phyloP scores from a whole-genome alignment of 2,797 vertebrate genomes.

The Luscinia luscinia region DNA sequence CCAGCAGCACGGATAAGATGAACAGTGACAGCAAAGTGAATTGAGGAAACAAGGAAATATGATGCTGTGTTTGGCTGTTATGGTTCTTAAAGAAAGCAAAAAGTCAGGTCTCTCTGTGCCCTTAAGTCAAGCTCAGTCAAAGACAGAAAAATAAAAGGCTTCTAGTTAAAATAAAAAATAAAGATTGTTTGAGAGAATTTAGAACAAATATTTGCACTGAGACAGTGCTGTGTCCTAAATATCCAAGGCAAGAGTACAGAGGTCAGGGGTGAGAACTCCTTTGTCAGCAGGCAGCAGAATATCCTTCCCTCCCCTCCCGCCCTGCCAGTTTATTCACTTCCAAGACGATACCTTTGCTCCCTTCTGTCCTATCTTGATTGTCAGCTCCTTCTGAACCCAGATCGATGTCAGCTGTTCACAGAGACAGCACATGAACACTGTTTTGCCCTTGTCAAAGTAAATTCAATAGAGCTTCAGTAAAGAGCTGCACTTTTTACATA shows the following conservation, averaged over 20 bases:
- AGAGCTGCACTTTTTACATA: accelerated
- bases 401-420: background rate
- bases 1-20: background rate
- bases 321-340: background rate
- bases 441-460: background rate
- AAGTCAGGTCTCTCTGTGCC: background rate
- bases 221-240: background rate
- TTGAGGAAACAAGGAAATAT: background rate
- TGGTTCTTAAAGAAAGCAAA: background rate
- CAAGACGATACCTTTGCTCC: constrained; percentile 20
- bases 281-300: background rate
- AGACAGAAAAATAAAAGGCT: constrained; percentile 7
- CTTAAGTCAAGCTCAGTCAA: background rate
- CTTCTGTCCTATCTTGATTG: background rate
- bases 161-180: constrained; percentile 19
- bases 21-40: background rate
- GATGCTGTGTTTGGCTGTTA: background rate
- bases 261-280: constrained; percentile 23
- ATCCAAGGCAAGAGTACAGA: constrained; percentile 25
- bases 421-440: background rate
- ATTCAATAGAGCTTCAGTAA: background rate
- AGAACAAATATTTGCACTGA: constrained; percentile 50
- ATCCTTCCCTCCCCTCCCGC: background rate
- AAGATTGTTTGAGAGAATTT: background rate
- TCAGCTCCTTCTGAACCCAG: background rate